Conservation (phyloP, 2,888 invertebrate genomes). For the Scelioninae gen. 2 region DNA sequence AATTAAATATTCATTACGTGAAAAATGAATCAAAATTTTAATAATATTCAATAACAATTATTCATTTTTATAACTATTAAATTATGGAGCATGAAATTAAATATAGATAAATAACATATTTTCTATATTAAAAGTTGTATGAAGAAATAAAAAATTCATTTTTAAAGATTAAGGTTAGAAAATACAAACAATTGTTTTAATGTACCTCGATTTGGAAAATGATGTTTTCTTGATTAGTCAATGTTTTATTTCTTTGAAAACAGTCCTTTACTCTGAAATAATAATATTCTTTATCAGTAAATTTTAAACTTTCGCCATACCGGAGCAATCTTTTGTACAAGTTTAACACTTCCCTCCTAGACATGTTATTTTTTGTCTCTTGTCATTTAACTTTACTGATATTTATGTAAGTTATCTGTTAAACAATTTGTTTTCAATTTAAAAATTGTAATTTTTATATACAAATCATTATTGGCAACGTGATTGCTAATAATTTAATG, state of each 20-base stretch:
- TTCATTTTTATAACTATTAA: background rate
- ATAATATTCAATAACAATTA: too few relatives aligned
- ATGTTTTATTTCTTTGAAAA: slow-evolving; percentile 82
- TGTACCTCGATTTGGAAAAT: slow-evolving; percentile 81
- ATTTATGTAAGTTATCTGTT: too few relatives aligned
- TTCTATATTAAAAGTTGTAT: too few relatives aligned
- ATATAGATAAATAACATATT: too few relatives aligned
- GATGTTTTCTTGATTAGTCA: slow-evolving; percentile 77
- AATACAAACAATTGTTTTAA: background rate
- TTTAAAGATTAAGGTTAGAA: slow-evolving; percentile 27
- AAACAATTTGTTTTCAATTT: too few relatives aligned
- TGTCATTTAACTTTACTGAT: background rate
- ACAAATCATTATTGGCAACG: too few relatives aligned
- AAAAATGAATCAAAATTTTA: too few relatives aligned
- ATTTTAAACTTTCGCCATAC: slow-evolving; percentile 85
- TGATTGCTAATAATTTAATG: too few relatives aligned
- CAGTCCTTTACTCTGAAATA: slow-evolving; percentile 81
- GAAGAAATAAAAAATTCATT: background rate
- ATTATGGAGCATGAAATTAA: background rate
- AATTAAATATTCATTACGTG: too few relatives aligned
- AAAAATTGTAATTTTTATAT: too few relatives aligned
- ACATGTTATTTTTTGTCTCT: slow-evolving; percentile 34
- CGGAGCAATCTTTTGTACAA: slow-evolving; percentile 88
- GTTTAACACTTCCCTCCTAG: slow-evolving; percentile 78
- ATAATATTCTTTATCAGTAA: slow-evolving; percentile 88